Evolutionary conservation across 2,797 vertebrate species (phyloP).

Genomic region (Hipposideros larvatus): DNA sequence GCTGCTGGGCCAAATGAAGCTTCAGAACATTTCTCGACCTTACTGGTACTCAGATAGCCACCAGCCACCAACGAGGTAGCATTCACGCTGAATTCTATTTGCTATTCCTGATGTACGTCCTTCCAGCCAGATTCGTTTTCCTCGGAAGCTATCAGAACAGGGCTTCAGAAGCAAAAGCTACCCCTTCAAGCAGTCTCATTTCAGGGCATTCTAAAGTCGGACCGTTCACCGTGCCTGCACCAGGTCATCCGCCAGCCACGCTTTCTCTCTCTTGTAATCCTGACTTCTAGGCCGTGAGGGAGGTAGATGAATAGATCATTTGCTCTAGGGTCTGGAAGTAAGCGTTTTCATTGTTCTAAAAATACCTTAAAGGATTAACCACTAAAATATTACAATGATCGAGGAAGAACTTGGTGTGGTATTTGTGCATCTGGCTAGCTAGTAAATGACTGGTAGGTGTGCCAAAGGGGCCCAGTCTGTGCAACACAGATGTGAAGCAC

Average conservation of each 20-base stretch:
- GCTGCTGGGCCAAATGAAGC: background rate
- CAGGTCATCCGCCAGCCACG: background rate
- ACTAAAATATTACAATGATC: background rate
- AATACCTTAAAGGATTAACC: background rate
- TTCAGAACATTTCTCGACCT: background rate
- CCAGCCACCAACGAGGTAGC: background rate
- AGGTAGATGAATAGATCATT: background rate
- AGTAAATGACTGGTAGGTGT: background rate
- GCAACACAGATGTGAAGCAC: too few species aligned
- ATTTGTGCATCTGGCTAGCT: background rate
- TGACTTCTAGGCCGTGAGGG: background rate
- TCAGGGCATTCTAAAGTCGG: background rate
- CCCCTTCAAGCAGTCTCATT: background rate
- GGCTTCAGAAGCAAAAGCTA: background rate
- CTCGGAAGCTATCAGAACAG: background rate
- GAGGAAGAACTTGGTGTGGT: background rate
- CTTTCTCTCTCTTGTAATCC: background rate
- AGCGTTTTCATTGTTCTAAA: constrained; percentile 23
- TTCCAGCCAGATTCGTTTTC: background rate
- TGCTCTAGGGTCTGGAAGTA: background rate
- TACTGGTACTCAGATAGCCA: background rate
- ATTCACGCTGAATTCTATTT: background rate
- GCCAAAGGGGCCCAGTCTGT: background rate
- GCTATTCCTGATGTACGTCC: background rate
- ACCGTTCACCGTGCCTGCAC: background rate